Base-by-base conservation (phyloP, 2,797 vertebrate species). In the Coregonus suidteri region DNA sequence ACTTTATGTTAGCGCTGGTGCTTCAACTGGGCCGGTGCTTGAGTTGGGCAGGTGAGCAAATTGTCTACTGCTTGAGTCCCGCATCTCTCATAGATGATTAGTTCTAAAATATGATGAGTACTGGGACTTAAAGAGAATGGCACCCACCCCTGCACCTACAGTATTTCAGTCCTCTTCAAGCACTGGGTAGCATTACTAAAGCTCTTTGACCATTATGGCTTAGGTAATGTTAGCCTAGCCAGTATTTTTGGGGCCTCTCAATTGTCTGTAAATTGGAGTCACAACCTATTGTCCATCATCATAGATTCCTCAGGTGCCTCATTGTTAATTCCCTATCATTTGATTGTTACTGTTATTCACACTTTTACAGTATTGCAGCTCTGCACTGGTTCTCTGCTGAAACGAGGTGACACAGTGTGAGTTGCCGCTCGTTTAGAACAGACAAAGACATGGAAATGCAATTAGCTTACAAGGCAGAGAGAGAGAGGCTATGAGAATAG, bases 401-500 rank as follows among this genome's bases (percentile, higher is more conserved):
- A 62, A n/a, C 7, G 15, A 74, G 54, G 54, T 74, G 54, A 20
- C 53, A 62, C 72, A 7, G 37, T 47, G 69, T 74, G 54, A 74
- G 72, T 53, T 16, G 70, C 20, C n/a, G 13, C 14, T 71, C 18
- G 25, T 74, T 59, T 5, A 25, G 31, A 62, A 20, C 53, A 20
- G 54, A 74, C 72, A 20, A 30, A 62, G 54, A 73, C 72, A 74
- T 64, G 37, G 37, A 47, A 75, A 75, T 47, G 59, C 73, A 74
- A 65, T 74, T 65, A 74, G 59, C n/a, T 47, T 37, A 4, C 6
- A n/a, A 51, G 41, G 59, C 34, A 2, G n/a, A 25, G 30, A n/a
- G 4, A 9, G 4, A 9, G 59, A 25, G 14, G 51, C 52, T 4
- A 25, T 41, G 52, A 71, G 70, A 51, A 53, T 35, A 71, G 47